Base-by-base conservation (phyloP, 2,797 vertebrate species). In the Myioborus melanocephalus region DNA sequence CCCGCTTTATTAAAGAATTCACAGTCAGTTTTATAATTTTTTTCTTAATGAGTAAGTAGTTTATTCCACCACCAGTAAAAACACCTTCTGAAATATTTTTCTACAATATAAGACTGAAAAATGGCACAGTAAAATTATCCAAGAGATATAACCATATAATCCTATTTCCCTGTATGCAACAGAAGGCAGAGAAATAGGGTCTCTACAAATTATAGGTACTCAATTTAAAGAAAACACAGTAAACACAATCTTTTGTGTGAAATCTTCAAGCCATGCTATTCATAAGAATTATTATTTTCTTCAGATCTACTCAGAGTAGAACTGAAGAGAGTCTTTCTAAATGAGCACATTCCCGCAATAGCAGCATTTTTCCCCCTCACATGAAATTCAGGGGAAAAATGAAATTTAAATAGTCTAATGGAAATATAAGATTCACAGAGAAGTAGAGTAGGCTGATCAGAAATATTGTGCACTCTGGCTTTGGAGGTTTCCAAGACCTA, bases 291-390 rank as follows among this genome's bases (percentile, higher is more conserved):
- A 35, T 34, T 66, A 3, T 72, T 85, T 85, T 64, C 7, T 79
- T 78, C 34, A 8, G 6, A 12, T 9, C 8, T 55, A n/a, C 18
- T 80, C 8, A 61, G 10, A 59, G 28, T 30, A 71, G 30, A 77
- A 61, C 9, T 37, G 57, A 85, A 77, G 55, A 87, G 7, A 37
- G 19, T 34, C 4, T 68, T 80, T 79, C 60, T 89, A 39, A 88
- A 83, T 18, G 2, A 77, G 8, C 49, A 47, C 14, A 34, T 65
- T 56, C 32, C 47, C 52, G 9, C 12, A 56, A 50, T 10, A 73
- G 3, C 32, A 90, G 3, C 9, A 71, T 46, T 16, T n/a, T 8
- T 0, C 0, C 13, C 10, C 14, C 9, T 37, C 7, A 41, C 3
- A 63, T 34, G 19, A 78, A 75, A 1, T 44, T 83, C 18, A 78